Conservation (phyloP, 2,113 vertebrate species). For the Carassius auratus region DNA sequence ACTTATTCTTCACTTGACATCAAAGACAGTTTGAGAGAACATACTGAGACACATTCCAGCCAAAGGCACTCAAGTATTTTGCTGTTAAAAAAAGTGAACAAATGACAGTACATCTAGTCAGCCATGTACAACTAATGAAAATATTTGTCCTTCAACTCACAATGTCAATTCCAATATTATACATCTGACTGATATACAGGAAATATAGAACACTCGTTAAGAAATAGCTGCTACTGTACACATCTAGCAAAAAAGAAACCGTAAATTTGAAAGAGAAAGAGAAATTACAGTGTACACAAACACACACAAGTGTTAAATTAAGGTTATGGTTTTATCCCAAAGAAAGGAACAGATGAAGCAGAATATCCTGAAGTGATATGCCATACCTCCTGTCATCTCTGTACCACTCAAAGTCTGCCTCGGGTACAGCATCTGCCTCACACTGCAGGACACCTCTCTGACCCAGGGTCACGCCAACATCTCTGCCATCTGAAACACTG, state of each 20-base stretch:
- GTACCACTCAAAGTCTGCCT: constrained; percentile 94
- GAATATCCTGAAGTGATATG: constrained; percentile 11
- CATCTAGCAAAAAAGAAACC: not conserved
- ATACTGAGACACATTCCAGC: constrained; percentile 32
- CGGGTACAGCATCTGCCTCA: constrained; percentile 89
- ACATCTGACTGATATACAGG: not conserved
- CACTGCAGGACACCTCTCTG: constrained; percentile 90
- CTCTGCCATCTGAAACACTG: constrained; percentile 87
- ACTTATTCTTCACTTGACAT: constrained; percentile 46
- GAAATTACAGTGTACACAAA: not conserved
- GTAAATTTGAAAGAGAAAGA: not conserved
- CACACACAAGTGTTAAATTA: not conserved
- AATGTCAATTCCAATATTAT: not conserved
- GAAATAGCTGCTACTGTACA: not conserved
- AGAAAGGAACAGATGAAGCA: constrained; percentile 20
- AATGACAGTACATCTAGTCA: constrained; percentile 14
- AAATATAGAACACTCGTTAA: not conserved
- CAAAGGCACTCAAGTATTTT: constrained; percentile 39
- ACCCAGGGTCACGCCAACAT: constrained; percentile 87
- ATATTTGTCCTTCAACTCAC: constrained; percentile 26
- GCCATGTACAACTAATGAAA: constrained; percentile 3
- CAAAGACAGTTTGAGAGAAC: constrained; percentile 36
- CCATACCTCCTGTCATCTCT: constrained; percentile 91
- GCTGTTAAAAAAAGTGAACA: not conserved
- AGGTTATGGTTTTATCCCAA: not conserved